Percentiles rank a stretch among this genome's conserved stretches.
Evolutionary conservation across 2,888 invertebrate genomes (phyloP).

Genomic region (Eilema sororculum): DNA sequence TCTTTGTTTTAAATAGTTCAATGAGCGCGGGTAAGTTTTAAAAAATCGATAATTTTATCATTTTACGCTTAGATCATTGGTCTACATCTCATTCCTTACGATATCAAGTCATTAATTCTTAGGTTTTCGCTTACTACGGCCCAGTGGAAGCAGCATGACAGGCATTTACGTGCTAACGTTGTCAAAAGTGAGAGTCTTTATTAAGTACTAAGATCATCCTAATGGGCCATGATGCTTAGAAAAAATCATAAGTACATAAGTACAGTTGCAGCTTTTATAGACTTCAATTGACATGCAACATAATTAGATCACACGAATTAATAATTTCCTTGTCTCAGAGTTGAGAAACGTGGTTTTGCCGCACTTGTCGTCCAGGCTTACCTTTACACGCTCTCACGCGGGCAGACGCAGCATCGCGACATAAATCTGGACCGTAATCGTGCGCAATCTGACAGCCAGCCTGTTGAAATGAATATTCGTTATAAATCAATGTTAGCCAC

Average conservation of each 20-base stretch:
- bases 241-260: too few relatives aligned
- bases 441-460: constrained; percentile 80
- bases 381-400: constrained; percentile 58
- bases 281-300: background rate
- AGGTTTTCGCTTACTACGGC: too few relatives aligned
- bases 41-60: too few relatives aligned
- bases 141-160: too few relatives aligned
- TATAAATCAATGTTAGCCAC: constrained; percentile 84
- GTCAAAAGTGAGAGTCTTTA: too few relatives aligned
- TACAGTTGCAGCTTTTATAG: background rate
- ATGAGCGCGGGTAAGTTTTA: background rate
- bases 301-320: background rate
- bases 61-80: too few relatives aligned
- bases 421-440: constrained; percentile 81
- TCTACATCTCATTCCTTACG: too few relatives aligned
- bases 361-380: constrained; percentile 21
- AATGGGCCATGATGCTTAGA: too few relatives aligned
- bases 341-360: background rate
- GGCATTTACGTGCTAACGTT: too few relatives aligned
- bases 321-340: background rate
- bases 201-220: too few relatives aligned
- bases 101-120: too few relatives aligned
- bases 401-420: constrained; percentile 64
- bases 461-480: constrained; percentile 85
- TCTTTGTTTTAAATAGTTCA: background rate